These are phyloP conservation scores for Rhopalosiphum maidis DNA, from an alignment of 1,140 invertebrate genomes.

Conservation along the genomic window DNA sequence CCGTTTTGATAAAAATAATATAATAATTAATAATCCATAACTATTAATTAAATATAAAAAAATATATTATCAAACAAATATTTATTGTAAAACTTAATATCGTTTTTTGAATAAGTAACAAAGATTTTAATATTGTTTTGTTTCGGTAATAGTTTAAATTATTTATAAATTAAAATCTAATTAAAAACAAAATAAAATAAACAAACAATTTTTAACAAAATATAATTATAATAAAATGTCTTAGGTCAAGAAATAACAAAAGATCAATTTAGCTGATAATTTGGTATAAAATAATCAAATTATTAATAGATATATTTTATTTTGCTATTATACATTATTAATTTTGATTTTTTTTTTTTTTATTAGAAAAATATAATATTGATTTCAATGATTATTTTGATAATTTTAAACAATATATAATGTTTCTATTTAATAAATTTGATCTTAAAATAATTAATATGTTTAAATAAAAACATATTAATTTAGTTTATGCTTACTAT, in stretches of 20 bases:
- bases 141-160: neutral
- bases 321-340: neutral
- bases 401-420: neutral
- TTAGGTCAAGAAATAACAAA: conserved; percentile 1
- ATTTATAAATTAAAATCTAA: neutral
- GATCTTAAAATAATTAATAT: neutral
- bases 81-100: neutral
- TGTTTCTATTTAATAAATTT: neutral
- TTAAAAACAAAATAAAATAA: neutral
- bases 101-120: neutral
- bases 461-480: neutral
- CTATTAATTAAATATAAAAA: neutral
- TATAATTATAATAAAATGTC: neutral
- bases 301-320: neutral
- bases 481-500: neutral
- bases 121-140: neutral
- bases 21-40: neutral
- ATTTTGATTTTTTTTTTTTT: neutral
- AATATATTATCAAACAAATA: neutral
- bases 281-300: neutral
- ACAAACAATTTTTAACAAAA: neutral
- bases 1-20: neutral
- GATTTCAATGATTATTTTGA: neutral
- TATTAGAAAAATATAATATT: neutral
- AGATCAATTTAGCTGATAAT: neutral